Percentiles rank a stretch among this genome's conserved stretches.
phyloP scores from a whole-genome alignment of 2,888 invertebrate genomes.

The Anthoptus insignis region DNA sequence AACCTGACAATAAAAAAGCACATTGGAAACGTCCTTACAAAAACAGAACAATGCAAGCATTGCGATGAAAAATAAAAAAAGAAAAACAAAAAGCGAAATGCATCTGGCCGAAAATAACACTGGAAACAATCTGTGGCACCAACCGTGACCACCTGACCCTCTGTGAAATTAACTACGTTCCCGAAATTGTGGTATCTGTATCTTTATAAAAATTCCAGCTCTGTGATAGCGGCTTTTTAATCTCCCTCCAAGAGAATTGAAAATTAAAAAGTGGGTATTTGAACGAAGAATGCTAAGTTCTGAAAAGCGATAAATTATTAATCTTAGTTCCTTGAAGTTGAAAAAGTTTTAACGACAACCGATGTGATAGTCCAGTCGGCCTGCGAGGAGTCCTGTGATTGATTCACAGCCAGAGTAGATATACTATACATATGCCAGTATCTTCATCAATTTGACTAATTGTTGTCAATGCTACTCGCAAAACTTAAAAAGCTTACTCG shows the following conservation, averaged over 20 bases:
- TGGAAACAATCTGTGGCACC: slow-evolving; percentile 60
- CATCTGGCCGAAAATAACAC: slow-evolving; percentile 52
- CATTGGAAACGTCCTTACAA: slow-evolving; percentile 55
- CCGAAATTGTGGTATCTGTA: slow-evolving; percentile 9
- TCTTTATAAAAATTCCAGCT: slow-evolving; percentile 7
- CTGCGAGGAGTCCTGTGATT: no score
- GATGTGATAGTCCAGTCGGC: no score
- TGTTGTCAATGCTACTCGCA: no score
- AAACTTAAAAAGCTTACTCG: no score
- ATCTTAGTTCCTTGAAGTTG: no score
- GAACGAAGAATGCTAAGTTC: background rate
- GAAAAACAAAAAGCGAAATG: slow-evolving; percentile 26
- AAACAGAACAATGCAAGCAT: slow-evolving; percentile 71
- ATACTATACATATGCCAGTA: no score
- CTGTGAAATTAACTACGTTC: slow-evolving; percentile 21
- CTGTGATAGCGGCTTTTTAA: slow-evolving; percentile 11
- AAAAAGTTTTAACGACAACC: no score
- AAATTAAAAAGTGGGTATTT: background rate
- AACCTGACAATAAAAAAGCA: slow-evolving; percentile 37
- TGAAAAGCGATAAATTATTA: background rate
- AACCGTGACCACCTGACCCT: slow-evolving; percentile 56
- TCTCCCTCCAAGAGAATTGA: background rate
- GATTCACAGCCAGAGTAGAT: no score
- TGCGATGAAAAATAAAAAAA: slow-evolving; percentile 66
- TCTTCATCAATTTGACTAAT: no score